Base-by-base conservation (phyloP, 2,113 vertebrate genomes). In the Ceuthmochares aereus region DNA sequence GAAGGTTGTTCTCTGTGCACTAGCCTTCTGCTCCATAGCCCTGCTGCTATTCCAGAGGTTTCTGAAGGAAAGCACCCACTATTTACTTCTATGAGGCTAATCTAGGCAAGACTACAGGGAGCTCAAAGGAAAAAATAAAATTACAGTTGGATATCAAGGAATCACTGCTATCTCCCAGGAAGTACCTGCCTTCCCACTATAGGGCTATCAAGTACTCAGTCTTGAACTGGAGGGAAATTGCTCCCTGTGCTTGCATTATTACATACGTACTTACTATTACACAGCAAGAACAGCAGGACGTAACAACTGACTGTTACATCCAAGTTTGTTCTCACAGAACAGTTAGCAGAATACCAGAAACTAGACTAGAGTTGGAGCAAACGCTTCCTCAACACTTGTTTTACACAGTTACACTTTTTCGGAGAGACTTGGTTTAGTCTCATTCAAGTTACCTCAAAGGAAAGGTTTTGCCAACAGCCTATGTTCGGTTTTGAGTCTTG, bases 351-450 rank as follows among this genome's bases (percentile, higher is more conserved):
- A 47, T 12, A 66, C 22, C 12, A 62, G 27, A 8, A 54, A 29
- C n/a, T 32, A 23, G 0, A 29, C n/a, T 32, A 21, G 0, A 36
- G 27, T 7, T 5, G 5, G 23, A 87, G 32, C n/a, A 51, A 76
- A 8, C 23, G n/a, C 5, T 63, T 79, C 37, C 43, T 25, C 66
- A 15, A 63, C 6, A 8, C 9, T 82, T 59, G 27, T 3, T 60
- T 42, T 13, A 8, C 3, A 4, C 27, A 58, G 91, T 49, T 49
- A 75, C 34, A 68, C 47, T 51, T n/a, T 77, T 59, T 34, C 68
- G 87, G 19, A 59, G 10, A 83, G 7, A 34, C 25, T 76, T 64
- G 27, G 10, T 32, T 74, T 45, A 10, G 34, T 20, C 29, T 74
- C 20, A n/a, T 67, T 73, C 47, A 14, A 13, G 8, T 60, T 40